Conservation (phyloP, 2,888 invertebrate species). For the Eledona agricola region DNA sequence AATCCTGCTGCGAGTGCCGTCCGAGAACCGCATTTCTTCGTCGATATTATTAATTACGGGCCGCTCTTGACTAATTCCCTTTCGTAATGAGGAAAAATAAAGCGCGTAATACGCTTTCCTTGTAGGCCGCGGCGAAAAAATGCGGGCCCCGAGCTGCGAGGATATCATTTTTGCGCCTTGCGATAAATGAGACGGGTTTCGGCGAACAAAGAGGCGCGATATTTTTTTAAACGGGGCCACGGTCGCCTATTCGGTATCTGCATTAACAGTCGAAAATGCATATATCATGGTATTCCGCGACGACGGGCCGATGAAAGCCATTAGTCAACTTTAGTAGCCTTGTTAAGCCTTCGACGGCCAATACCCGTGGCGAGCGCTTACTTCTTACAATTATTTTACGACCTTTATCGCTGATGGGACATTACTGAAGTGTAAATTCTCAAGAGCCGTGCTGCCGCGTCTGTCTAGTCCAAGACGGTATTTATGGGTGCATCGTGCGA, state of each 20-base stretch:
- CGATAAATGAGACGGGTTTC: constrained; percentile 26
- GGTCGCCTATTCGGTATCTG: constrained; percentile 3
- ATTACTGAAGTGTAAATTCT: too few relatives aligned
- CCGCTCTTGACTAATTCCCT: constrained; percentile 36
- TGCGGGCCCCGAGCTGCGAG: constrained; percentile 3
- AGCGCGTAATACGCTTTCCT: constrained; percentile 30
- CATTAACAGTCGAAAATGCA: constrained; percentile 5
- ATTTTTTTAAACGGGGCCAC: constrained; percentile 19
- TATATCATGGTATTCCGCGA: constrained; percentile 6
- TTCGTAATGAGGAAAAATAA: constrained; percentile 35
- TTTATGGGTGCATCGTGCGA: too few relatives aligned
- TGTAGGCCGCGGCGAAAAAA: constrained; percentile 23
- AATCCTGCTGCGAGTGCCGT: constrained; percentile 37
- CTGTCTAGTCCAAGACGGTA: too few relatives aligned
- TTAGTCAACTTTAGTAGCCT: constrained; percentile 13
- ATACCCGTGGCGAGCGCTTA: constrained; percentile 12
- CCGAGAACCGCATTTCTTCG: constrained; percentile 34
- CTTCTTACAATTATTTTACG: too few relatives aligned
- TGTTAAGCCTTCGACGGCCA: constrained; percentile 1
- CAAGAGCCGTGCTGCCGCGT: too few relatives aligned
- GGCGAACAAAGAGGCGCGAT: constrained; percentile 5
- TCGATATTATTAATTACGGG: constrained; percentile 36
- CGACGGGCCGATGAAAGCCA: constrained; percentile 17
- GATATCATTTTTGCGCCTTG: constrained; percentile 23
- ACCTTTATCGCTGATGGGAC: too few relatives aligned